Base-by-base conservation (phyloP, 2,113 vertebrate genomes). In the Chiloscyllium plagiosum region DNA sequence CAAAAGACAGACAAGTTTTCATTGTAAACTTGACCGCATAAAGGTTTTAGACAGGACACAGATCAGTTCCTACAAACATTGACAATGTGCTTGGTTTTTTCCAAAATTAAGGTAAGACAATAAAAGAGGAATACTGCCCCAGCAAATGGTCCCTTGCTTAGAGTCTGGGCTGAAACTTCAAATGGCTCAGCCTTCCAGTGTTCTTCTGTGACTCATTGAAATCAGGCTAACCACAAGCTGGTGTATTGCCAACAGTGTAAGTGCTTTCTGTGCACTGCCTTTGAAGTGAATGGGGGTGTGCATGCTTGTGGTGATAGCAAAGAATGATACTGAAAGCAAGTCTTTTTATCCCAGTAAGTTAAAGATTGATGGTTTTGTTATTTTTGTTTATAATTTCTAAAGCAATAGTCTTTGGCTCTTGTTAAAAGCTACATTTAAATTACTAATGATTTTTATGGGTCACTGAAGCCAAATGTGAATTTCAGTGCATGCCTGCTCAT, bases 351-450 rank as follows among this genome's bases (percentile, higher is more conserved):
- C 98, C 97, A 98, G 98, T 97, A 98, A 98, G 98, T 98, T 99
- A 99, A 99, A 99, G 98, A 99, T 99, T 99, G 99, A 99, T 99
- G 98, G 98, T 98, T 98, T 98, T 98, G 98, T 99, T 99, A 99
- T 98, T 99, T 99, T 98, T 98, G 97, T 98, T 98, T 98, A 98
- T 99, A 98, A 98, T 98, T 98, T 98, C 98, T 98, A 97, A 97
- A 97, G 97, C 96, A 89, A 89, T 83, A 96, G 97, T 98, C 97
- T 97, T 97, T 98, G 97, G 97, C 98, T 98, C 97, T 97, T 97
- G 97, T 98, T 98, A 97, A 98, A 97, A 97, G 97, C 97, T 97
- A 97, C 97, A 93, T 93, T 93, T 93, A 93, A 93, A 93, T 93
- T 96, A 96, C 66, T 97, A 97, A 98, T 97, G 97, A 97, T 98